Evolutionary conservation across 2,888 invertebrate species (phyloP), one percentile per base, ranked within the genome.

Genomic region (Lepeophtheirus nordmannii): DNA sequence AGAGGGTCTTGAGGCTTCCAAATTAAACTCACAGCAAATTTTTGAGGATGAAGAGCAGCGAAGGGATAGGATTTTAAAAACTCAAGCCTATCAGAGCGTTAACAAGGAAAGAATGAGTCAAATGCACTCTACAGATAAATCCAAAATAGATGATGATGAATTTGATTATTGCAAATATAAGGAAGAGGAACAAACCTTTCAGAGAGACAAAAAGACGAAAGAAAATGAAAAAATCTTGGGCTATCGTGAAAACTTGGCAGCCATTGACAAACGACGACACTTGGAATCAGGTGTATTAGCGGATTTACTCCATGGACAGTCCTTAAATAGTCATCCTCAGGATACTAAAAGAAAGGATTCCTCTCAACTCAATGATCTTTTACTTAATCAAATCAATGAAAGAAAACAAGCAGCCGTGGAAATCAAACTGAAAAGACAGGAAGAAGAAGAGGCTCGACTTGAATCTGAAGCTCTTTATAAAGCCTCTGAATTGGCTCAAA

Each of bases 391-490:
- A 30, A 46, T 46, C 53, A 1, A 17, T 17, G 53, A 46, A 17
- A 17, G 17, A 46, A 46, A 8, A 46, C 14, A 46, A 46, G 3
- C 2, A 17, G 53, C 8, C 17, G 8, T 5, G 53, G 53, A 46
- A n/a, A 46, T 46, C n/a, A 46, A 46, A 17, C 2, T 46, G 53
- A 46, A n/a, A 17, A 14, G 53, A 8, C 53, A 46, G 8, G 53
- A 14, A n/a, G 53, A 46, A 8, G 53, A 61, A 61, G 61, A 61
- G 37, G 61, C 61, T 61, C 61, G 61, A 30, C 37, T 61, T 5
- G 61, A 61, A 9, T 5, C 61, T n/a, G 61, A 61, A 17, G 37
- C 22, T 11, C 20, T n/a, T n/a, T 61, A 30, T 37, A 22, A 37
- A 61, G 61, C 61, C 14, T 22, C 22, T n/a, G 23, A 61, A 38